Base-by-base conservation (phyloP, 2,888 invertebrate genomes). In the Agrypnus murinus region DNA sequence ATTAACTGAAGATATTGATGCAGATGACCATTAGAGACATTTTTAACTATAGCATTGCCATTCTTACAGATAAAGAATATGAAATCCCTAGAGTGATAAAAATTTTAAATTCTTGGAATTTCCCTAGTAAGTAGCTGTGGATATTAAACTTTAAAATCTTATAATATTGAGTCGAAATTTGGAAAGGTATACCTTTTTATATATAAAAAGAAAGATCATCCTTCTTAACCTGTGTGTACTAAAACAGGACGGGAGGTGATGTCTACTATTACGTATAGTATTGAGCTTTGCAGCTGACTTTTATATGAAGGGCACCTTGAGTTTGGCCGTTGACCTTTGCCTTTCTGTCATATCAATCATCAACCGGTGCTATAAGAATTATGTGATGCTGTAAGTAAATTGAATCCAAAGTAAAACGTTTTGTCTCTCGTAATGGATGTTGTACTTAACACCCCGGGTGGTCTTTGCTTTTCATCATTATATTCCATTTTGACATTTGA, bases 331-430 rank as follows among this genome's bases (percentile, higher is more conserved):
- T 78, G 78, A 79, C 77, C 79, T 74, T 75, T 72, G 70, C 68
- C 71, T 71, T 72, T 69, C 75, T 74, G 75, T 77, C 77, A 74
- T 75, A 77, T 78, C 77, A 78, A 78, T 78, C 78, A 78, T 76
- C 76, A 65, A 65, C 65, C 70, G 69, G 69, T 71, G 69, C 68
- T 66, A 66, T 65, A 72, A 73, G 68, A 71, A 68, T 73, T 73
- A 73, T 64, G 68, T 62, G 73, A 71, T 58, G 69, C 63, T 53
- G 63, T 65, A 62, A 70, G 65, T 73, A 73, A 73, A 73, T 73
- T 71, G 73, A 73, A 73, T 73, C 57, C 60, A 65, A 25, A 68
- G 71, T 64, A 65, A 66, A 68, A 50, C 68, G 68, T 72, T 72
- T 72, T 72, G 72, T 72, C 68, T 72, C 53, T 38, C 57, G 45